A percentile compares a stretch with the other conserved stretches of the same genome.
Evolutionary conservation across 1,140 invertebrate genomes (phyloP).

Genomic region (Holcopasites calliopsidis): DNA sequence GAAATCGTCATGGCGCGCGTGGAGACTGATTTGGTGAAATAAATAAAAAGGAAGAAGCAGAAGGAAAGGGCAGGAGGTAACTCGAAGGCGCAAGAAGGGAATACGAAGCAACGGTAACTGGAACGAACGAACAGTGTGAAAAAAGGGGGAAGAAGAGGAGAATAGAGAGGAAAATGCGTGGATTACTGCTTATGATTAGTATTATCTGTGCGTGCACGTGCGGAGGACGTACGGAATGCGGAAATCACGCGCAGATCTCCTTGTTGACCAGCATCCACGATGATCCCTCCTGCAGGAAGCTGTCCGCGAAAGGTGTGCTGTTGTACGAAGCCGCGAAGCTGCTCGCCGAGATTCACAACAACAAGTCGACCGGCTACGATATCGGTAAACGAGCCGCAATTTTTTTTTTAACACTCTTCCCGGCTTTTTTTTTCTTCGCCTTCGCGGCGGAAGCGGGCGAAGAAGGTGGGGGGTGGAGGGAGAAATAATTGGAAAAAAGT

Average conservation of each 20-base stretch:
- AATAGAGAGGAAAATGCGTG: slow-evolving; percentile 16
- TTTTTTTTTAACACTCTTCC: background rate
- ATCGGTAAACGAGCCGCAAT: slow-evolving; percentile 62
- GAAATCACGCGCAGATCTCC: slow-evolving; percentile 65
- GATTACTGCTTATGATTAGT: slow-evolving; percentile 56
- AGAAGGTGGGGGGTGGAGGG: background rate
- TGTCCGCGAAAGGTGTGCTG: slow-evolving; percentile 70
- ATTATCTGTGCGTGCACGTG: slow-evolving; percentile 72
- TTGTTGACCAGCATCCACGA: slow-evolving; percentile 71
- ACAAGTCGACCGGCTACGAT: slow-evolving; percentile 66
- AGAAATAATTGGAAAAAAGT: background rate
- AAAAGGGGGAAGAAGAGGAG: background rate
- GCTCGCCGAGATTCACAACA: slow-evolving; percentile 71
- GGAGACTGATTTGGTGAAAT: too few species aligned
- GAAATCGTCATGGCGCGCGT: too few species aligned
- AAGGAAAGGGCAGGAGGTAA: too few species aligned
- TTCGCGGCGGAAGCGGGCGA: background rate
- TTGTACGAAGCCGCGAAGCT: slow-evolving; percentile 73
- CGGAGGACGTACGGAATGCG: slow-evolving; percentile 69
- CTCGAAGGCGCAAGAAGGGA: background rate
- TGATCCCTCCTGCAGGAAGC: slow-evolving; percentile 67
- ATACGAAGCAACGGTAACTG: background rate
- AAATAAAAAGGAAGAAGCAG: too few species aligned
- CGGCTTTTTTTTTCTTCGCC: background rate
- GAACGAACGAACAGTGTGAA: too few species aligned